Evolutionary conservation across 30 jellyfish, hydroid and myxozoan genomes (phyloP).

Genomic region (Nemopilema nomurai): DNA sequence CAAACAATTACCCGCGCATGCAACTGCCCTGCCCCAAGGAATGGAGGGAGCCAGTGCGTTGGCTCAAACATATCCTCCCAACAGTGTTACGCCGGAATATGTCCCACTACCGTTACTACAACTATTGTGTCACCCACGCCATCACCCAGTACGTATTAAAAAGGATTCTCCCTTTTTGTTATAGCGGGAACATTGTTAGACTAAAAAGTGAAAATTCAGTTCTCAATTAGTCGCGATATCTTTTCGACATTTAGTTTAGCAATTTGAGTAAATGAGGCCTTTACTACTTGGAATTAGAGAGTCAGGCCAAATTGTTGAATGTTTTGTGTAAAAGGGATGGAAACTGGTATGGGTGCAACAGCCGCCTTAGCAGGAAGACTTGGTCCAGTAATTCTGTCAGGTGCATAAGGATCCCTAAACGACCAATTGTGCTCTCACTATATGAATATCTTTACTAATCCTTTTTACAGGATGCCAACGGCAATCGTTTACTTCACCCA

Average conservation of each 20-base stretch:
- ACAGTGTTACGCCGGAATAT: conserved; percentile 1
- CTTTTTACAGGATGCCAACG: neutral
- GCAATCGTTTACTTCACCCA: conserved; percentile 1
- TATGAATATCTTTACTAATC: neutral
- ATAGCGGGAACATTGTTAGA: neutral
- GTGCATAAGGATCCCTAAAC: neutral
- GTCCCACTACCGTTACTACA: conserved; percentile 16
- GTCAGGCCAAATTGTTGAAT: too few species aligned
- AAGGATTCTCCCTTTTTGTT: neutral
- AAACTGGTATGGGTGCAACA: neutral
- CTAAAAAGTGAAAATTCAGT: neutral
- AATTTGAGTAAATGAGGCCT: too few species aligned
- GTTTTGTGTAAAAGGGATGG: neutral
- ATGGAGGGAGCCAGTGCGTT: conserved; percentile 22
- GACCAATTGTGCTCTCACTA: neutral
- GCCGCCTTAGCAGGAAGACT: neutral
- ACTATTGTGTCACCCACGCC: neutral
- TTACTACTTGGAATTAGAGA: too few species aligned
- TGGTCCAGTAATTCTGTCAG: neutral
- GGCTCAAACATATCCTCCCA: neutral
- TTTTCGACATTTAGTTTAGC: too few species aligned
- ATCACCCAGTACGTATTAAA: neutral
- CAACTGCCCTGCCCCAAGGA: conserved; percentile 18
- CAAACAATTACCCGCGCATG: neutral
- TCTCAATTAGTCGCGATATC: neutral